Base-by-base conservation (phyloP, 1,140 invertebrate species). In the Heliconius eleuchia region DNA sequence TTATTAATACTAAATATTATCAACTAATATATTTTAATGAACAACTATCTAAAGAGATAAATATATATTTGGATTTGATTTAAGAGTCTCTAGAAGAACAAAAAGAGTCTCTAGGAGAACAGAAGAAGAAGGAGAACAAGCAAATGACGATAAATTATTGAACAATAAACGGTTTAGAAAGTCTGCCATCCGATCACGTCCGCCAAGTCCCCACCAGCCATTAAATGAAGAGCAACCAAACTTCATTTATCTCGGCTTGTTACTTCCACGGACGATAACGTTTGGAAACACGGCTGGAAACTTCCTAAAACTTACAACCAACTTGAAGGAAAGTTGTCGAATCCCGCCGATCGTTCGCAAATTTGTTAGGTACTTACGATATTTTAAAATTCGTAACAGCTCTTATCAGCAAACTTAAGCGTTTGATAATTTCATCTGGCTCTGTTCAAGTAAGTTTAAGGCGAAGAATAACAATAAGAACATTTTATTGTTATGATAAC, bases 211-310 rank as follows among this genome's bases (percentile, higher is more conserved):
- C 87, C 85, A 84, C 87, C 83, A 84, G 80, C 89, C 91, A 92
- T 93, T 92, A 93, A 92, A 93, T 93, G 92, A 92, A 91, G 91
- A 91, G 90, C 87, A 91, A 91, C 86, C 86, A 88, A 93, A 93
- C 90, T 93, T 93, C 89, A 93, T 92, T 93, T 93, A 93, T 92
- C 91, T 91, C 88, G 86, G 88, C 87, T 89, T 91, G 90, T 91
- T 91, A 91, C 91, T 92, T 89, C 89, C 85, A 88, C 85, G 86
- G 90, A 85, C 88, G 91, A 93, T 92, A 93, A 92, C 86, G 90
- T 91, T 88, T 87, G 85, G 88, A 89, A 89, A 91, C 90, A 91
- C 87, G 86, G 85, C 85, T 87, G 86, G 82, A 84, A 90, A 92
- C 86, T 91, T 90, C 76, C 70, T 78, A 74, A 85, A 90, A 92